Base-by-base conservation (phyloP, 92 coral and sea anemone species). In the Desmophyllum pertusum region DNA sequence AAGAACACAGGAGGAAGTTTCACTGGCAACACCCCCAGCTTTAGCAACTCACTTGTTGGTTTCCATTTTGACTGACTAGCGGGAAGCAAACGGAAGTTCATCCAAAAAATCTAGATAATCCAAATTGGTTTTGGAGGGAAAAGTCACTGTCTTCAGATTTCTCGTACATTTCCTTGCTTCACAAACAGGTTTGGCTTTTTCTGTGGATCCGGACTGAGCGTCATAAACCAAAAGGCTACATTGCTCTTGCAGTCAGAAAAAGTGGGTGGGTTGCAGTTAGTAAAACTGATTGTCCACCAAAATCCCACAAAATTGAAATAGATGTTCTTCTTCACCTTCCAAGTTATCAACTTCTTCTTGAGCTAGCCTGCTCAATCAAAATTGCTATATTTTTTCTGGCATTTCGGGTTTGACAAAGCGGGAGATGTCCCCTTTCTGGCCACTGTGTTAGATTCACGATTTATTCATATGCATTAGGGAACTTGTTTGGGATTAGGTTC, bases 211-310 rank as follows among this genome's bases (percentile, higher is more conserved):
- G 51, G 46, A 39, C 78, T 72, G 43, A 87, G 68, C n/a, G 64
- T 73, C 86, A 46, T 88, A 39, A 0, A 83, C 86, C 25, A 88
- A 68, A 64, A 88, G 52, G 18, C n/a, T 48, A 48, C 18, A 48
- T 48, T 0, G 53, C 53, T 48, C 53, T 48, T 48, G 53, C 0
- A 48, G 53, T 48, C 18, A 48, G 53, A 48, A 48, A 48, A 15
- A 48, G 53, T 48, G 53, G 53, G 53, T 48, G 93, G 23, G 90
- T 86, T 6, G 79, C 83, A 45, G n/a, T n/a, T 82, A 73, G 64
- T 89, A n/a, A 89, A 6, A 83, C 73, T 18, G 81, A 73, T 69
- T 89, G 93, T 3, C 93, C 93, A 52, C 90, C 93, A 41, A 89
- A 81, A 53, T 89, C 93, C 87, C 86, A 61, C 29, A 83, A 81